Base-by-base conservation (phyloP, 2,797 vertebrate species). In the Halcyon chelicuti region DNA sequence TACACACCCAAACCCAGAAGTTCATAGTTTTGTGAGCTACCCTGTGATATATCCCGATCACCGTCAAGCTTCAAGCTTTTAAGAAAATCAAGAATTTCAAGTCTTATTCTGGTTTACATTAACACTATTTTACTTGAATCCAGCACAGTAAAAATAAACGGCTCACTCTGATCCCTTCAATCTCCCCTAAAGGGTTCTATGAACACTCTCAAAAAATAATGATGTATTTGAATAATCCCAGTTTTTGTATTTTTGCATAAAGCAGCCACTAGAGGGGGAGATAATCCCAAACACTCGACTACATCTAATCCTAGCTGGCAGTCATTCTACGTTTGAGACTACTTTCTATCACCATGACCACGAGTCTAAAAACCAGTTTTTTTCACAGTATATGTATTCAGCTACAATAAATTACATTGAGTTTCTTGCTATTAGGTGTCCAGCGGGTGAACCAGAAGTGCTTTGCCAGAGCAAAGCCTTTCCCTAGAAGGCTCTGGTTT, bases 251-350 rank as follows among this genome's bases (percentile, higher is more conserved):
- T 57, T 90, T 86, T 94, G n/a, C 73, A 54, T 51, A 82, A 75
- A 93, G 13, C 47, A 76, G 10, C 96, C 96, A 94, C 96, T 97
- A 96, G 96, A 95, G 96, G 96, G 96, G 5, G 91, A 90, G 37
- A 70, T 78, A 94, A 92, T 90, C 78, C 68, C 74, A 91, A 88
- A 86, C 29, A 94, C 82, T 70, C 0, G 0, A 62, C 25, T 17
- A 6, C 13, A 16, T 39, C 31, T 47, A 40, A 19, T 23, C 29
- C 31, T 65, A 20, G 6, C 5, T 47, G 4, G 29, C 3, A 60
- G 12, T 72, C 47, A 25, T 52, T 35, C 10, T 37, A 17, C n/a
- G 6, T 65, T 71, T 54, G 14, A 58, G 6, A 31, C 19, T 70
- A 10, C 19, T 73, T 70, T 58, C 25, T 42, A 52, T 37, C 31